These are phyloP conservation scores for Heliconius erato DNA, from an alignment of 2,888 invertebrate genomes.

Conservation along the genomic window DNA sequence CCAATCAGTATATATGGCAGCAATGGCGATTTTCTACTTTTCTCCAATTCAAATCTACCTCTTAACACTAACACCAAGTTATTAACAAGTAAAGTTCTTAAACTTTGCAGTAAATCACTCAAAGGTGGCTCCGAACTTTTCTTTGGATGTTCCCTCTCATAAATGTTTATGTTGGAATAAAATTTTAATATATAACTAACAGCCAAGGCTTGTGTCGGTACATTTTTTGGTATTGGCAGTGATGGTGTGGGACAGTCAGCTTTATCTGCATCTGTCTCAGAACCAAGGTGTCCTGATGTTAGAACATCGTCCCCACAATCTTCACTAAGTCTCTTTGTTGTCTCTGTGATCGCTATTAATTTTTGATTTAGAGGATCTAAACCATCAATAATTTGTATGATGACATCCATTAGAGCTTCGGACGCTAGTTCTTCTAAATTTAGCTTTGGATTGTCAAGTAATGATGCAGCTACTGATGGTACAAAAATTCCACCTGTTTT, in stretches of 20 bases:
- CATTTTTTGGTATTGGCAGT: slow-evolving; percentile 75
- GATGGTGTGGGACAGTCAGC: slow-evolving; percentile 79
- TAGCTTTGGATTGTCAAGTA: slow-evolving; percentile 83
- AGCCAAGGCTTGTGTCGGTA: slow-evolving; percentile 76
- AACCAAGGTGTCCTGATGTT: slow-evolving; percentile 68
- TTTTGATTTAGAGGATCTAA: slow-evolving; percentile 86
- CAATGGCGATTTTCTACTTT: slow-evolving; percentile 87
- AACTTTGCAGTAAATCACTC: slow-evolving; percentile 87
- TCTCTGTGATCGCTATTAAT: slow-evolving; percentile 74
- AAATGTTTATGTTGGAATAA: slow-evolving; percentile 90
- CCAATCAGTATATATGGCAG: slow-evolving; percentile 89
- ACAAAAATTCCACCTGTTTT: slow-evolving; percentile 84
- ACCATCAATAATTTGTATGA: slow-evolving; percentile 85
- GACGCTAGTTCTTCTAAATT: slow-evolving; percentile 86
- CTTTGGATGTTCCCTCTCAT: slow-evolving; percentile 92
- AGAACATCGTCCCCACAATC: slow-evolving; percentile 75
- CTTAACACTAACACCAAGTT: slow-evolving; percentile 86
- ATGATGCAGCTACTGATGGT: slow-evolving; percentile 84
- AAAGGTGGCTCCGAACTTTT: slow-evolving; percentile 90
- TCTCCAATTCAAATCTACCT: slow-evolving; percentile 84
- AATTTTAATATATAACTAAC: slow-evolving; percentile 80
- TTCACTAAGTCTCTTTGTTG: slow-evolving; percentile 79
- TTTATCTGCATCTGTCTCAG: slow-evolving; percentile 73
- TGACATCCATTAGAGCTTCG: slow-evolving; percentile 88
- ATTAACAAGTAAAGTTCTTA: slow-evolving; percentile 84